These are phyloP conservation scores for Scaptomyza polygonia DNA, from an alignment of 2,888 invertebrate species.

Conservation along the genomic window DNA sequence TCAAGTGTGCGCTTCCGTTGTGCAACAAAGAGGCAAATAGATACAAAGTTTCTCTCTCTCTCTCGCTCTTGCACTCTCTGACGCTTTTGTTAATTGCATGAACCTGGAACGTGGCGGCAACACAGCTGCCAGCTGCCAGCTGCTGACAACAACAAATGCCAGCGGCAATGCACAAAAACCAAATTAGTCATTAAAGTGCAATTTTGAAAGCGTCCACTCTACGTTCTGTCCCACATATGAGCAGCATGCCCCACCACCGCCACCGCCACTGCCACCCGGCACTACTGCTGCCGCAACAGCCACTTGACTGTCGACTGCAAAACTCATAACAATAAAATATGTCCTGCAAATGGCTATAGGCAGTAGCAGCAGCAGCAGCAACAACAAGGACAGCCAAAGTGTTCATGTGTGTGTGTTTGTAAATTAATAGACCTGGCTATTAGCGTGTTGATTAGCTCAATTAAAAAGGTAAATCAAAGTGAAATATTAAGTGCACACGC, in stretches of 20 bases:
- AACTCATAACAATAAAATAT: slow-evolving; percentile 76
- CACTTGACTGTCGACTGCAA: slow-evolving; percentile 45
- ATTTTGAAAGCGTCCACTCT: slow-evolving; percentile 63
- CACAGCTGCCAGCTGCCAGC: slow-evolving; percentile 15
- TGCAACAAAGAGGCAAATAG: slow-evolving; percentile 13
- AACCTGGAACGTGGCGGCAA: slow-evolving; percentile 1
- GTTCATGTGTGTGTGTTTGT: slow-evolving; percentile 18
- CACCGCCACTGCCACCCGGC: neutral
- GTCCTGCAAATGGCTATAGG: slow-evolving; percentile 45
- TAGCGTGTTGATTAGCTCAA: slow-evolving; percentile 74
- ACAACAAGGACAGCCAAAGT: slow-evolving; percentile 1
- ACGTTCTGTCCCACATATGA: no score
- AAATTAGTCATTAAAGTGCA: slow-evolving; percentile 79
- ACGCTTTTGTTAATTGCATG: slow-evolving; percentile 55
- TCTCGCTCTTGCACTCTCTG: slow-evolving; percentile 9
- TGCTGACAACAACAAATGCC: slow-evolving; percentile 11
- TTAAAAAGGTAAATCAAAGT: slow-evolving; percentile 74
- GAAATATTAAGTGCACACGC: slow-evolving; percentile 63
- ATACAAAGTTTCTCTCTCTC: neutral
- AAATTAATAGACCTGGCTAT: slow-evolving; percentile 63
- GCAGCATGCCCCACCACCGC: neutral
- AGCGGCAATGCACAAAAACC: slow-evolving; percentile 55
- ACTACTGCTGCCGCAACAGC: neutral
- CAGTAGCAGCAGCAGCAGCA: slow-evolving; percentile 22
- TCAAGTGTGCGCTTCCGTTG: slow-evolving; percentile 80